These are phyloP conservation scores for Arothron firmamentum DNA, from an alignment of 2,113 vertebrate species.

Conservation along the genomic window DNA sequence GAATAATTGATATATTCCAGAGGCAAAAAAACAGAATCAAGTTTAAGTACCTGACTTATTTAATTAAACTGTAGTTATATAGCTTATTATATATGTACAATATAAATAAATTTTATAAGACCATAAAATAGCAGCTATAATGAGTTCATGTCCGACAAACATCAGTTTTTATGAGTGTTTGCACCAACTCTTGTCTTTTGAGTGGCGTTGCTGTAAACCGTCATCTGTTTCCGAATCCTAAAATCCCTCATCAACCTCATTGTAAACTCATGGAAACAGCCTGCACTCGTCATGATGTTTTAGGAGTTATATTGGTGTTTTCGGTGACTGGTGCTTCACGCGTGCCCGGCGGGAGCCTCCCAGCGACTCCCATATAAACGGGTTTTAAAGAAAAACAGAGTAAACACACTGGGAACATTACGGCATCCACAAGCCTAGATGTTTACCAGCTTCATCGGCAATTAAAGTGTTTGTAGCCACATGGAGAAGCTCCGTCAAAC, in stretches of 20 bases:
- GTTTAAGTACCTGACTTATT: too few species aligned
- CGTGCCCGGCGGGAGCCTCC: slow-evolving; percentile 9
- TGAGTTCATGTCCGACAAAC: neutral
- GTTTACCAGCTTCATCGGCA: neutral
- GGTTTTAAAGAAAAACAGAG: slow-evolving; percentile 9
- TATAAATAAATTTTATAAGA: too few species aligned
- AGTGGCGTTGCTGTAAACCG: slow-evolving; percentile 17
- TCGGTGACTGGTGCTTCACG: neutral
- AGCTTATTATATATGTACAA: too few species aligned
- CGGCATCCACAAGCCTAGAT: slow-evolving; percentile 2
- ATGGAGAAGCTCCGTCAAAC: neutral
- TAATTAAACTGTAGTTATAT: too few species aligned
- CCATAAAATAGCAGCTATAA: neutral
- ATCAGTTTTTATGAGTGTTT: slow-evolving; percentile 15
- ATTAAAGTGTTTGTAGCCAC: neutral
- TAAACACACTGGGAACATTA: slow-evolving; percentile 15
- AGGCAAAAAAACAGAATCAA: too few species aligned
- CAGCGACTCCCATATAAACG: neutral
- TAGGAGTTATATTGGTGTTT: slow-evolving; percentile 19
- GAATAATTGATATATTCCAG: too few species aligned
- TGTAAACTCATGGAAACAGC: slow-evolving; percentile 6
- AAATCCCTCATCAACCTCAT: slow-evolving; percentile 17
- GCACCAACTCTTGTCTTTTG: neutral
- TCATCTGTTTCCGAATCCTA: slow-evolving; percentile 29
- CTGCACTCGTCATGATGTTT: neutral